These are phyloP conservation scores for Spodoptera exigua DNA, from an alignment of 2,888 invertebrate genomes.

Conservation along the genomic window DNA sequence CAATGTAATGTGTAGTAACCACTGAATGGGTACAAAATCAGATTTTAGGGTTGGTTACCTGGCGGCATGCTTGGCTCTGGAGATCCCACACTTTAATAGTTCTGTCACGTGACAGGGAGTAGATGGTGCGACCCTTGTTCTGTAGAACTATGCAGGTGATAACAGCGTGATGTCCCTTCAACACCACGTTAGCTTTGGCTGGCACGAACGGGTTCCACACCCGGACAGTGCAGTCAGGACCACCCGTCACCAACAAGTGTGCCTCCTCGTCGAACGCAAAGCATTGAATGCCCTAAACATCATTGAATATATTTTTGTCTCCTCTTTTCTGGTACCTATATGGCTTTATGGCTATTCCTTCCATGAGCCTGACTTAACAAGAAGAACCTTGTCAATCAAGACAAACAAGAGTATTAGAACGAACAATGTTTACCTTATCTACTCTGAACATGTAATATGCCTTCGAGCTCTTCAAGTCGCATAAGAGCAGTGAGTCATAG, in stretches of 20 bases:
- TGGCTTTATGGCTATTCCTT: no score
- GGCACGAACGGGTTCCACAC: constrained; percentile 95
- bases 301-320: background rate
- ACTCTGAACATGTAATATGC: constrained; percentile 89
- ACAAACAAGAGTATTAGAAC: background rate
- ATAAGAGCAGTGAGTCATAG: constrained; percentile 89
- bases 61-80: constrained; percentile 90
- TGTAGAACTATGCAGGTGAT: constrained; percentile 92
- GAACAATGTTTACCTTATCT: constrained; percentile 73
- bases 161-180: constrained; percentile 92
- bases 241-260: constrained; percentile 91
- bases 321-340: no score
- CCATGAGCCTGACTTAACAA: no score
- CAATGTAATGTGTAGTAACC: no score
- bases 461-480: constrained; percentile 89
- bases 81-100: constrained; percentile 94
- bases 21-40: no score
- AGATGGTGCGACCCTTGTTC: constrained; percentile 90
- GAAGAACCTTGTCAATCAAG: background rate
- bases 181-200: constrained; percentile 89
- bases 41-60: constrained; percentile 75
- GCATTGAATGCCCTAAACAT: constrained; percentile 89
- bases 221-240: constrained; percentile 93
- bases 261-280: constrained; percentile 90
- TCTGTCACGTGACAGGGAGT: constrained; percentile 92